Base-by-base conservation (phyloP, 2,888 invertebrate genomes). In the Andricus quercusramuli region DNA sequence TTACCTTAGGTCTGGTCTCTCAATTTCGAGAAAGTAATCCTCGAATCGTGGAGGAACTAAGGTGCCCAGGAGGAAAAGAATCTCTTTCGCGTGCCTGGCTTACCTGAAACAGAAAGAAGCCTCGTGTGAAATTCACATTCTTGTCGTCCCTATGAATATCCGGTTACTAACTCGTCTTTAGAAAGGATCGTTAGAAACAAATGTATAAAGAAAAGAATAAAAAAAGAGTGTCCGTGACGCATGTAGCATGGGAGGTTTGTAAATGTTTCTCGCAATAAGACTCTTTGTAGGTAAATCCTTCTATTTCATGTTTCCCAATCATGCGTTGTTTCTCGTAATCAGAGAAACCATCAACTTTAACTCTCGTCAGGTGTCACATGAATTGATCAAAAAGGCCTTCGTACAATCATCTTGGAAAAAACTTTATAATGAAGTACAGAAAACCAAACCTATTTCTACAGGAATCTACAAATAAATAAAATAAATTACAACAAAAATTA, bases 71-170 rank as follows among this genome's bases (percentile, higher is more conserved):
- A 68, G 68, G 25, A 68, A 47, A 68, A 44, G 68, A 68, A 68
- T 67, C 44, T 67, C 41, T 44, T 67, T 44, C 44, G 44, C 67
- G 67, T 67, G 67, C 44, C 67, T 67, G 44, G 80, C 84, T 85
- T 83, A 85, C 85, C 85, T 85, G 83, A 77, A 85, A 85, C 85
- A 85, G 70, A 83, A 83, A 83, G 67, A 67, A 67, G 15, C 22
- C 67, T 67, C 67, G 22, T 67, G 67, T 67, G 44, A 67, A 67
- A 41, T 67, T 67, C 67, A 41, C 41, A 67, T 44, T 67, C 67
- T 67, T 67, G 67, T 67, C 67, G 22, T 67, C 41, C 22, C 67
- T 67, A 41, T 77, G 82, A 82, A 83, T 86, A 85, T 86, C 84
- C 84, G 82, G 82, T 86, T 83, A 82, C 84, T 77, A 56, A 80